These are phyloP conservation scores for Metopia argyrocephala DNA, from an alignment of 2,888 invertebrate genomes.

Conservation along the genomic window DNA sequence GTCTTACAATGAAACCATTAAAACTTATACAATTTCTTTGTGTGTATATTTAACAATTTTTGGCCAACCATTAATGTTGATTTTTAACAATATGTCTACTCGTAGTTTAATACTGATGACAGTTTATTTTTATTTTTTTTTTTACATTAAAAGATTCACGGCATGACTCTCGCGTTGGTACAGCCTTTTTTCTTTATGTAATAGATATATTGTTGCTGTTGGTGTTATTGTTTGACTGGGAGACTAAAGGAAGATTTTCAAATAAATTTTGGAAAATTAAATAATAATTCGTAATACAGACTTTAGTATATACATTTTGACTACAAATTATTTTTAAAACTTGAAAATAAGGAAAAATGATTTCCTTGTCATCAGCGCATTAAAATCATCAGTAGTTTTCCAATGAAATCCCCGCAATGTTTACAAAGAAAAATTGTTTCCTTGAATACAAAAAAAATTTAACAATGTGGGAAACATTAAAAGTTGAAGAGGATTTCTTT, in stretches of 20 bases:
- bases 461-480: background rate
- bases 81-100: slow-evolving; percentile 32
- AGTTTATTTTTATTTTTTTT: slow-evolving; percentile 1
- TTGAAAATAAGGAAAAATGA: background rate
- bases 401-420: background rate
- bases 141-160: background rate
- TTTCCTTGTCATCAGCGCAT: slow-evolving; percentile 46
- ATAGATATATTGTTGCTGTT: background rate
- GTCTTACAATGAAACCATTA: too few species aligned
- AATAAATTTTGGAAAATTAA: background rate
- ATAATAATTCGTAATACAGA: too few species aligned
- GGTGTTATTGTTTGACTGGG: background rate
- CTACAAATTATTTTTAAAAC: background rate
- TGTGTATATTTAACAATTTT: slow-evolving; percentile 20
- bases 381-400: slow-evolving; percentile 2
- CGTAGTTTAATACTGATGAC: slow-evolving; percentile 46
- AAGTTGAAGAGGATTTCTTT: background rate
- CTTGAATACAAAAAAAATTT: background rate
- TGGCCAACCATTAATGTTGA: background rate
- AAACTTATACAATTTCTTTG: background rate
- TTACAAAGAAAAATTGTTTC: background rate
- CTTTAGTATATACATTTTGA: background rate
- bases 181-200: background rate
- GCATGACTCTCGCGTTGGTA: background rate
- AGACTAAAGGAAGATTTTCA: background rate